Conservation (phyloP, 2,113 vertebrate species). For the Rhynchomys soricoides region DNA sequence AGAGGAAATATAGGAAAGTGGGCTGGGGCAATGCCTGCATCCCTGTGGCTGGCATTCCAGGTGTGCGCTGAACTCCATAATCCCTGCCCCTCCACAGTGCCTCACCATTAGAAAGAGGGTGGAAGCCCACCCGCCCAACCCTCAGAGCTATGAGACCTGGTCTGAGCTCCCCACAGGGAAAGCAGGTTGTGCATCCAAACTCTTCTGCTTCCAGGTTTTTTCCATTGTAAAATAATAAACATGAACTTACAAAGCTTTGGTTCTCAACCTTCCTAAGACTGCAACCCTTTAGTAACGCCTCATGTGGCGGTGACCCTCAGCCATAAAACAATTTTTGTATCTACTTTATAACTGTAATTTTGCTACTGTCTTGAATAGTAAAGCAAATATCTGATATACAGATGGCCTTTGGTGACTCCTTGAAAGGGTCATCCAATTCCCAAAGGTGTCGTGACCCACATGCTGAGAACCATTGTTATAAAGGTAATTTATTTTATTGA, state of each 20-base stretch:
- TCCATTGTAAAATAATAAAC: neutral
- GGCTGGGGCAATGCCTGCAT: too few relatives aligned
- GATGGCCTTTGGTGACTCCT: neutral
- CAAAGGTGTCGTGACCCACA: rapidly evolving
- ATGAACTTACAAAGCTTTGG: neutral
- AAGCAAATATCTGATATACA: neutral
- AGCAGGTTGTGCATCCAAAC: neutral
- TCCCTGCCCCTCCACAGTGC: rapidly evolving
- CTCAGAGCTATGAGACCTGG: neutral
- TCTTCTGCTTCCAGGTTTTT: neutral
- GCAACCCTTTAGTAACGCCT: neutral
- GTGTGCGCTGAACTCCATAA: rapidly evolving
- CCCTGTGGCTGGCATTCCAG: rapidly evolving
- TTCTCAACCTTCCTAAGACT: neutral
- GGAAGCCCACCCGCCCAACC: rapidly evolving
- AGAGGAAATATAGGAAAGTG: too few relatives aligned
- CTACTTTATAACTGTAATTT: neutral
- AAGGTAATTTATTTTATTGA: neutral
- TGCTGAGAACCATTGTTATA: neutral
- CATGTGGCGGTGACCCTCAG: too few relatives aligned
- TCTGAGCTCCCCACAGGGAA: neutral
- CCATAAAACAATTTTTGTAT: neutral
- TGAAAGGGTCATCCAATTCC: neutral
- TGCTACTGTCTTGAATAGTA: neutral
- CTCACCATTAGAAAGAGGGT: neutral